These are phyloP conservation scores for Sinodicranocentrus sp. DNA, from an alignment of 2,888 invertebrate genomes.

Conservation along the genomic window DNA sequence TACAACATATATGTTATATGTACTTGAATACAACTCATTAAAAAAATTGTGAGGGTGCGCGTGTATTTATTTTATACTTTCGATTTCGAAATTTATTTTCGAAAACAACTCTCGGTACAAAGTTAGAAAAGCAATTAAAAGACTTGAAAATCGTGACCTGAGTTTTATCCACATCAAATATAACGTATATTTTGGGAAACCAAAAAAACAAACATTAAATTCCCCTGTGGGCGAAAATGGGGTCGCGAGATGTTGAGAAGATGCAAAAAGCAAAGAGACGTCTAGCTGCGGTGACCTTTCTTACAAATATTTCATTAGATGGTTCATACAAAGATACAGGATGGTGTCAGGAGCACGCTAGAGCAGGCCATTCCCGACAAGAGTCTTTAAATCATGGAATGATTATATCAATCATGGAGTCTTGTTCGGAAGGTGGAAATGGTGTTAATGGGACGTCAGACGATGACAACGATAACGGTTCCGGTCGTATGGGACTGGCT, in stretches of 20 bases:
- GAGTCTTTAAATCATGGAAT: neutral
- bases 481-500: constrained; percentile 24
- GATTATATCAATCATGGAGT: constrained; percentile 28
- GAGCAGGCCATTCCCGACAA: constrained; percentile 12
- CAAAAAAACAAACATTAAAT: no score
- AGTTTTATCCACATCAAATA: constrained; percentile 20
- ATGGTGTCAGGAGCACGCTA: constrained; percentile 65
- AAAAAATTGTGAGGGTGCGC: no score
- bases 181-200: no score
- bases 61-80: no score
- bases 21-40: no score
- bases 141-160: constrained; percentile 18
- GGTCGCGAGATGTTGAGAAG: constrained; percentile 70
- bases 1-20: neutral
- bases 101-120: constrained; percentile 6
- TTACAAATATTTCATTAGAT: constrained; percentile 96
- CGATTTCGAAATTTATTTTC: neutral
- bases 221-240: no score
- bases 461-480: neutral
- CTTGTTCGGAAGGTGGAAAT: constrained; percentile 16
- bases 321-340: constrained; percentile 84
- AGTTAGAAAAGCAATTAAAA: neutral
- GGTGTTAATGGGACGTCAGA: neutral
- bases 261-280: constrained; percentile 85
- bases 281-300: constrained; percentile 94